A percentile compares a stretch with the other conserved stretches of the same genome.
These are phyloP conservation scores for Peromyscus californicus DNA, from an alignment of 2,113 vertebrate genomes.

Conservation along the genomic window DNA sequence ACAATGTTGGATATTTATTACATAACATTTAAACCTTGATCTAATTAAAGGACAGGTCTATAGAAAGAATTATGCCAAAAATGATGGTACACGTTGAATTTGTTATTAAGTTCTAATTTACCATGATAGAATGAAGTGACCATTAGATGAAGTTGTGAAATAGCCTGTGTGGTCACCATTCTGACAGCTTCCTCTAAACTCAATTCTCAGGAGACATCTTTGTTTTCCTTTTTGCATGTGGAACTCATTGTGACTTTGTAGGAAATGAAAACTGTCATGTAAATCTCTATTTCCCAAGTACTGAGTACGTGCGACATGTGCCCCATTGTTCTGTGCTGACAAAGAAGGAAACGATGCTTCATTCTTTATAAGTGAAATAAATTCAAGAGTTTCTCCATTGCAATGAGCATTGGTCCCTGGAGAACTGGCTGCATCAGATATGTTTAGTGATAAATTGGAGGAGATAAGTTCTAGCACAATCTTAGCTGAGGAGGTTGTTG, in stretches of 20 bases:
- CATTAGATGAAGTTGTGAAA: constrained; percentile 53
- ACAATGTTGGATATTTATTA: not conserved
- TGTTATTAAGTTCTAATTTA: not conserved
- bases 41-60: not conserved
- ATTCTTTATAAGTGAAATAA: constrained; percentile 34
- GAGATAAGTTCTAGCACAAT: constrained; percentile 1
- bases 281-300: constrained; percentile 49
- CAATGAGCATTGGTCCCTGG: not conserved
- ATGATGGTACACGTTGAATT: not conserved
- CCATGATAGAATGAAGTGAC: not conserved
- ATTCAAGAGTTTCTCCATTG: not conserved
- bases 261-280: constrained; percentile 24
- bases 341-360: not conserved
- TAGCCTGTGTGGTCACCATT: not conserved
- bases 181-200: not conserved
- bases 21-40: not conserved
- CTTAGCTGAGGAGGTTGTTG: not conserved
- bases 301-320: not conserved
- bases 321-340: not conserved
- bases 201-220: constrained; percentile 48
- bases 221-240: constrained; percentile 57
- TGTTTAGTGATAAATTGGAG: not conserved
- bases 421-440: not conserved
- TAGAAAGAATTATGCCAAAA: not conserved
- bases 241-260: constrained; percentile 74